Conservation (phyloP, 2,888 invertebrate species). For the Watsonalla cultraria region DNA sequence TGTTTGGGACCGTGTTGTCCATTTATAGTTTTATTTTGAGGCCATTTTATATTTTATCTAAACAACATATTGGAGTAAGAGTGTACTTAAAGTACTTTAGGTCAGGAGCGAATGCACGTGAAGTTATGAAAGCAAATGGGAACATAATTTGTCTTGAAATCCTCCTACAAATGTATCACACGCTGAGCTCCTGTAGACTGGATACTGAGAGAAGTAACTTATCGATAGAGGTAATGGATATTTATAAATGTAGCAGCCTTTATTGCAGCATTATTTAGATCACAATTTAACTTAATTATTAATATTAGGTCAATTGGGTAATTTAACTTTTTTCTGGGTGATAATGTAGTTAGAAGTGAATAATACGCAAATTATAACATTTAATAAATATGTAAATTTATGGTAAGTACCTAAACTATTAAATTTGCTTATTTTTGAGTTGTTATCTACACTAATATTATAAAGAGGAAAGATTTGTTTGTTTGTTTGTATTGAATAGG, state of each 20-base stretch:
- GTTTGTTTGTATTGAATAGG: no score
- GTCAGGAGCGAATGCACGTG: neutral
- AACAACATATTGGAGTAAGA: constrained; percentile 20
- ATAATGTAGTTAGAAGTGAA: no score
- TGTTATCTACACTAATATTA: no score
- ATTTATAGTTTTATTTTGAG: neutral
- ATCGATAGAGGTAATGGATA: neutral
- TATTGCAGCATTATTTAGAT: neutral
- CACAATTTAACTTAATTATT: neutral
- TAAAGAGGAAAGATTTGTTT: no score
- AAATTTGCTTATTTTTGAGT: no score
- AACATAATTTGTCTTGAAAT: neutral
- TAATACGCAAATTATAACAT: no score
- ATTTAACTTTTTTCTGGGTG: constrained; percentile 6
- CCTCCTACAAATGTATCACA: no score
- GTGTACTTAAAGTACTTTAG: constrained; percentile 13
- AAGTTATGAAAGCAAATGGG: neutral
- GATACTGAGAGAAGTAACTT: neutral
- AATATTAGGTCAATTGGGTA: constrained; percentile 5
- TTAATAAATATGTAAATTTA: no score
- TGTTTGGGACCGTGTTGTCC: constrained; percentile 9
- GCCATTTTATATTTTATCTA: constrained; percentile 6
- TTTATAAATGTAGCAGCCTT: neutral
- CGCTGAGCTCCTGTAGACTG: neutral
- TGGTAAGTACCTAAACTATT: no score